Evolutionary conservation across 2,888 invertebrate species (phyloP).

Genomic region (Apocheima hispidaria): DNA sequence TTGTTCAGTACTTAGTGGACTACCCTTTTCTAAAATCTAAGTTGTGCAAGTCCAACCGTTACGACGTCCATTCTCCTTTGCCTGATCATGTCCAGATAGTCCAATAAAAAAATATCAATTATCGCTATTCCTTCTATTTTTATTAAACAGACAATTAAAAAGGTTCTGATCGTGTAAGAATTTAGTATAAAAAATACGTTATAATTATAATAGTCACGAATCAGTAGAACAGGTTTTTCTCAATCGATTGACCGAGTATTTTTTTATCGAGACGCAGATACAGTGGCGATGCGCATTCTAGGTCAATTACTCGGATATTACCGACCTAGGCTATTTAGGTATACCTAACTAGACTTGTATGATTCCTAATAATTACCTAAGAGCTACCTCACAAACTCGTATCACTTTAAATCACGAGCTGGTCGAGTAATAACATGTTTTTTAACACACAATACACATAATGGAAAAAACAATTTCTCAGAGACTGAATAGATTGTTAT

Average conservation of each 20-base stretch:
- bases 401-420: neutral
- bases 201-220: conserved; percentile 25
- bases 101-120: neutral
- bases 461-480: neutral
- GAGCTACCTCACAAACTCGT: neutral
- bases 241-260: conserved; percentile 2
- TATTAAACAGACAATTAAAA: conserved; percentile 9
- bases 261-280: conserved; percentile 15
- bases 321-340: conserved; percentile 21
- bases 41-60: too few relatives aligned
- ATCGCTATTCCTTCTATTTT: conserved; percentile 1
- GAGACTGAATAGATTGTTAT: too few relatives aligned
- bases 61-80: too few relatives aligned
- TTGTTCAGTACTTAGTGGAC: too few relatives aligned
- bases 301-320: conserved; percentile 25
- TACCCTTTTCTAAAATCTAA: too few relatives aligned
- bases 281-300: conserved; percentile 20
- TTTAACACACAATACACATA: neutral
- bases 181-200: neutral
- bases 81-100: neutral
- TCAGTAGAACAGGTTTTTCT: conserved; percentile 21
- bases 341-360: too few relatives aligned
- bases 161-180: conserved; percentile 19
- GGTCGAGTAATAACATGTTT: neutral
- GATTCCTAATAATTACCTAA: conserved; percentile 8